Conservation (phyloP, 2,797 vertebrate genomes). For the Cyclura pinguis region DNA sequence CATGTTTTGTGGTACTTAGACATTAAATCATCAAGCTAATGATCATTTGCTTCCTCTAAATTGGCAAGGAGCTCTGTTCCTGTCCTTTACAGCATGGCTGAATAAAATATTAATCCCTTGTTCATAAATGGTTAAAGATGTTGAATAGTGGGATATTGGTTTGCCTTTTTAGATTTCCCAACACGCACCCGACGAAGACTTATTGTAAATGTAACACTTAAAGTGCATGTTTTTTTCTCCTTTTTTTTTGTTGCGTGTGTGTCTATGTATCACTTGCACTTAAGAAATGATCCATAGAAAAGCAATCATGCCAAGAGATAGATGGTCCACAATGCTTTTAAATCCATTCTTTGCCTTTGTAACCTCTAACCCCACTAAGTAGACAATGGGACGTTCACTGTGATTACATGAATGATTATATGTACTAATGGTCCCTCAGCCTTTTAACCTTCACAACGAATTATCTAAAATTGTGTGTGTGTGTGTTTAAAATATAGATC, state of each 20-base stretch:
- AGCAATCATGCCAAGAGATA: conserved; percentile 59
- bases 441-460: conserved; percentile 51
- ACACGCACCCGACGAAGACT: conserved; percentile 5
- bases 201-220: conserved; percentile 44
- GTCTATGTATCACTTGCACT: conserved; percentile 18
- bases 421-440: conserved; percentile 45
- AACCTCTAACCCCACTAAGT: conserved; percentile 66
- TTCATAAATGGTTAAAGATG: conserved; percentile 71
- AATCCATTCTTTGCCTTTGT: conserved; percentile 47
- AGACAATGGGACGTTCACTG: conserved; percentile 62
- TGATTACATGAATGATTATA: conserved; percentile 49
- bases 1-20: conserved; percentile 30
- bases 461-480: conserved; percentile 49
- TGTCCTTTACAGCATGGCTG: conserved; percentile 64
- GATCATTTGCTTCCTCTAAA: conserved; percentile 67
- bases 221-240: neutral
- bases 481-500: conserved; percentile 26
- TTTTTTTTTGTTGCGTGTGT: neutral
- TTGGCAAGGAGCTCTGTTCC: conserved; percentile 51
- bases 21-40: conserved; percentile 64
- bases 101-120: conserved; percentile 76
- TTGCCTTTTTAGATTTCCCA: conserved; percentile 43
- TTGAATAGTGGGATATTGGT: conserved; percentile 56
- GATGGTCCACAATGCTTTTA: conserved; percentile 50
- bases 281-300: conserved; percentile 52